Evolutionary conservation across 2,113 vertebrate species (phyloP).

Genomic region (Oreotrochilus melanogaster): DNA sequence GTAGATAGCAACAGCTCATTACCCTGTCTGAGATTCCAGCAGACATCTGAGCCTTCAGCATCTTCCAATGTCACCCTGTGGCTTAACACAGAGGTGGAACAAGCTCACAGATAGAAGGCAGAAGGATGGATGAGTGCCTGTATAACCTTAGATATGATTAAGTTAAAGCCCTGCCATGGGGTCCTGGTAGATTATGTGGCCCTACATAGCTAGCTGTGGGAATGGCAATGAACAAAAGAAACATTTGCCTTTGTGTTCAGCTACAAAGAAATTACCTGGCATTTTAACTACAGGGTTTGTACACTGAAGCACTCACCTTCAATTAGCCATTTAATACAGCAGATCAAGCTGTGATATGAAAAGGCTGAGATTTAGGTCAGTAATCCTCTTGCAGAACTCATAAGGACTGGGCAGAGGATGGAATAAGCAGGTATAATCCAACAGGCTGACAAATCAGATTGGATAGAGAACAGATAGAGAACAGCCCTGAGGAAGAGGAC

Average conservation of each 20-base stretch:
- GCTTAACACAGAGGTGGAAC: not conserved
- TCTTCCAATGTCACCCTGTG: not conserved
- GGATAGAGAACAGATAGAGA: no score
- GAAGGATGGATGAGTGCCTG: not conserved
- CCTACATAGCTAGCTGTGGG: not conserved
- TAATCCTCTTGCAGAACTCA: not conserved
- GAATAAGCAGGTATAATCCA: not conserved
- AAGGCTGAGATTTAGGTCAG: not conserved
- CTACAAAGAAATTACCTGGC: slow-evolving; percentile 33
- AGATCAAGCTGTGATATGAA: slow-evolving; percentile 43
- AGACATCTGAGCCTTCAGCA: not conserved
- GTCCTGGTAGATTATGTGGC: not conserved
- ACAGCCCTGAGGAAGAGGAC: no score
- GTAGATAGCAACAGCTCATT: not conserved
- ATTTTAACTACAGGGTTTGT: slow-evolving; percentile 18
- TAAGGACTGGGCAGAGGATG: not conserved
- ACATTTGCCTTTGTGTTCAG: slow-evolving; percentile 1
- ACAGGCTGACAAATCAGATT: not conserved
- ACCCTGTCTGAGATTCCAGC: not conserved
- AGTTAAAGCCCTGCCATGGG: not conserved
- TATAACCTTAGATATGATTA: not conserved
- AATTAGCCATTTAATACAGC: slow-evolving; percentile 35
- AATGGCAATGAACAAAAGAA: not conserved
- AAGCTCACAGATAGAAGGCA: not conserved
- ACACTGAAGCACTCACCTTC: slow-evolving; percentile 12